Evolutionary conservation across 2,113 vertebrate genomes (phyloP).

Genomic region (Tenrec ecaudatus): DNA sequence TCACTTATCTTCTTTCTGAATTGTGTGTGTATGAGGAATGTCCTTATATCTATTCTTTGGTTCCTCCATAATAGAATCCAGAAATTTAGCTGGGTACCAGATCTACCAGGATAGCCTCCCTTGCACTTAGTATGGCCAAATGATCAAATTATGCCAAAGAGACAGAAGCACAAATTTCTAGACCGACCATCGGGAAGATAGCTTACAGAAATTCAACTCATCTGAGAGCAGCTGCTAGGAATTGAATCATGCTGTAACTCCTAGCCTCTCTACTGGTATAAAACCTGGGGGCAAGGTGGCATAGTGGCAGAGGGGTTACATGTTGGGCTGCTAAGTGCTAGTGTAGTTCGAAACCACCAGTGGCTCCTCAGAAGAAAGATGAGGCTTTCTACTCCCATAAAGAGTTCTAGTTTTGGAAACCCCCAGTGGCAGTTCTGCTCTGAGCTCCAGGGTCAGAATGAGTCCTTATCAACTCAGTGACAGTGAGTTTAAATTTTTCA

Average conservation of each 20-base stretch:
- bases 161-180: not conserved
- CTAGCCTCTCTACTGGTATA: not conserved
- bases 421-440: too few species aligned
- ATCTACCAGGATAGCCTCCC: not conserved
- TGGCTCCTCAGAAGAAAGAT: too few species aligned
- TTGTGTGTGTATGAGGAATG: not conserved
- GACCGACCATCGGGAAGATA: not conserved
- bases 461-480: too few species aligned
- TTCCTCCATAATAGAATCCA: not conserved
- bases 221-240: not conserved
- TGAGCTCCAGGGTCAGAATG: too few species aligned
- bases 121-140: not conserved
- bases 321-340: too few species aligned
- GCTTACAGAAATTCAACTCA: not conserved
- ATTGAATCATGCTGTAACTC: not conserved
- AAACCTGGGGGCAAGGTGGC: too few species aligned
- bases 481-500: too few species aligned
- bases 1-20: not conserved
- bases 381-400: too few species aligned
- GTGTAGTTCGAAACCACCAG: too few species aligned
- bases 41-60: not conserved
- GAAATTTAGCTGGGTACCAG: not conserved
- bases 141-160: slow-evolving; percentile 29
- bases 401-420: too few species aligned
- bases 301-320: too few species aligned